These are phyloP conservation scores for Sinelater perroti DNA, from an alignment of 2,888 invertebrate genomes.

Conservation along the genomic window DNA sequence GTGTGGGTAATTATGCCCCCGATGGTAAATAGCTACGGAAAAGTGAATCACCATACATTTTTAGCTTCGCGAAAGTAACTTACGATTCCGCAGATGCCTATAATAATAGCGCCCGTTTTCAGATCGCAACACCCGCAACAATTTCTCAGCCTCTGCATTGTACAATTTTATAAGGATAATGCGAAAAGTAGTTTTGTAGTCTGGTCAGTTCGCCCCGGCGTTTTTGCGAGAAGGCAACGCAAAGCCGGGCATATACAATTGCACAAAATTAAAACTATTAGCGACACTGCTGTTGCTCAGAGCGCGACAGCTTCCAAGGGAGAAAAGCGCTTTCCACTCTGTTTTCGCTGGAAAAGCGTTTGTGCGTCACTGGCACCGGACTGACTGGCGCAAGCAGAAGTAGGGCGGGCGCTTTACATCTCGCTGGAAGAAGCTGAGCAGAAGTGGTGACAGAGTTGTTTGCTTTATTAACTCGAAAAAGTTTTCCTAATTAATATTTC, in stretches of 20 bases:
- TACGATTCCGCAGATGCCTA: slow-evolving; percentile 31
- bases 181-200: background rate
- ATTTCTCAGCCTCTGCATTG: slow-evolving; percentile 20
- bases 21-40: slow-evolving; percentile 29
- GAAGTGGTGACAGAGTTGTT: no score
- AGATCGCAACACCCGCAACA: slow-evolving; percentile 33
- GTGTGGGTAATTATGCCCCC: slow-evolving; percentile 27
- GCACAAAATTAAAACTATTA: no score
- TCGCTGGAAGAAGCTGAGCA: no score
- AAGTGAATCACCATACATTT: background rate
- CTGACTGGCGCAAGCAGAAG: slow-evolving; percentile 30
- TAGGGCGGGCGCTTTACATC: no score
- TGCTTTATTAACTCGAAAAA: no score
- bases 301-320: no score
- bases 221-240: no score
- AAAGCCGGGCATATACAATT: no score
- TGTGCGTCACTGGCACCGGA: slow-evolving; percentile 32
- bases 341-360: slow-evolving; percentile 13
- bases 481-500: no score
- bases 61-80: slow-evolving; percentile 8
- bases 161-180: background rate
- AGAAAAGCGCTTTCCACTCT: slow-evolving; percentile 8
- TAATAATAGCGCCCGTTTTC: slow-evolving; percentile 28
- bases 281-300: no score
- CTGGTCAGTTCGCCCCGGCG: no score